Evolutionary conservation across 2,888 invertebrate genomes (phyloP), one percentile per base, ranked within the genome.

Genomic region (Fragum fragum): DNA sequence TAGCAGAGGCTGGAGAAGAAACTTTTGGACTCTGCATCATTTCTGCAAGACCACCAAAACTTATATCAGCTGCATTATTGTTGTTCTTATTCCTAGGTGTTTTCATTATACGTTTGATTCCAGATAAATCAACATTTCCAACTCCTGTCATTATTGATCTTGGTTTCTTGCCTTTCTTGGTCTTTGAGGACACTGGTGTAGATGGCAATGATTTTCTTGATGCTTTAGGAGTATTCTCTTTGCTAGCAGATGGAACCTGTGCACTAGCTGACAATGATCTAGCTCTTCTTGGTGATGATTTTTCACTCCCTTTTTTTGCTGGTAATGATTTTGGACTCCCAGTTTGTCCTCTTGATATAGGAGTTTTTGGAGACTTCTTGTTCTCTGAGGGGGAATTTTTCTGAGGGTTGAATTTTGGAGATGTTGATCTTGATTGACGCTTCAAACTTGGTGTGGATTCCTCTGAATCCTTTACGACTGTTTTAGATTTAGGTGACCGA

Each of bases 21-120:
- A 87, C 29, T 23, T 75, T 83, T 32, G 88, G 88, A 32, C 88
- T 86, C 42, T 82, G 85, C 78, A 90, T 53, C 73, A 91, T 36
- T 71, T 89, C 87, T 68, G 83, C 76, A 14, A 91, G 29, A 69
- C 90, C 91, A 69, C 83, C 85, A 59, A 88, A 87, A 75, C 87
- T 88, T 0, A 86, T 57, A 72, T 84, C 82, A 57, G 61, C 75
- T 61, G 55, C 55, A 63, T 69, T 79, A 71, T 61, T 83, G 55
- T 77, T 81, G 47, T 68, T 77, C 32, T 66, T 29, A 59, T 79
- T 78, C 29, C 70, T 73, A 14, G 79, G 78, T 36, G 84, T 81
- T 36, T 73, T 76, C 39, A 77, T 26, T 21, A 80, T 66, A 23
- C 73, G 78, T n/a, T 78, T 73, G 5, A 89, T 42, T 11, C 85